phyloP scores from a whole-genome alignment of 2,113 vertebrate species.

The Acinonyx jubatus region DNA sequence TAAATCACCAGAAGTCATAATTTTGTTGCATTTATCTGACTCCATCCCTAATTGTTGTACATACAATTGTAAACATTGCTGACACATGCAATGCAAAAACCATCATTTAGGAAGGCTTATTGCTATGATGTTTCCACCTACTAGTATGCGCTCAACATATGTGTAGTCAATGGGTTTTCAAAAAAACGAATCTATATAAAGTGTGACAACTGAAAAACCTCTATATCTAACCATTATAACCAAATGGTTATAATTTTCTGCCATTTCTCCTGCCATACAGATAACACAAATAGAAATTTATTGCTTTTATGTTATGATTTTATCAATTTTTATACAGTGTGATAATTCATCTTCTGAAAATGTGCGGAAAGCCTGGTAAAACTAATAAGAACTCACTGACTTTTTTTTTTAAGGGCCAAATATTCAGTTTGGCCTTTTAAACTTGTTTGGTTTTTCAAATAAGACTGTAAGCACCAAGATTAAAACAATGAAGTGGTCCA shows the following conservation, averaged over 20 bases:
- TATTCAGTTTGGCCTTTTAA: background rate
- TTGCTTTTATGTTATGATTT: background rate
- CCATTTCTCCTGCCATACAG: background rate
- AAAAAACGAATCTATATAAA: background rate
- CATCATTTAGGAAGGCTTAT: background rate
- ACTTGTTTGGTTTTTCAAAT: background rate
- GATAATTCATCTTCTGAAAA: background rate
- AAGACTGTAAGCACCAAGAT: background rate
- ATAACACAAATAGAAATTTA: background rate
- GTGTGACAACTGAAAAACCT: background rate
- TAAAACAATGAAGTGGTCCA: background rate
- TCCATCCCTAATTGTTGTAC: background rate
- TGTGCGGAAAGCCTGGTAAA: background rate
- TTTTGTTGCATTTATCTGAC: constrained; percentile 17
- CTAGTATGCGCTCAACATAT: background rate
- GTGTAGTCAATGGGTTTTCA: background rate
- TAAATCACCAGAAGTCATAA: background rate
- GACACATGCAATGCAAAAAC: background rate
- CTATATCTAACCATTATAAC: background rate
- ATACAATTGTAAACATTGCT: background rate
- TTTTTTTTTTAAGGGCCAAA: background rate
- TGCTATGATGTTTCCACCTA: background rate
- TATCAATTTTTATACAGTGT: background rate
- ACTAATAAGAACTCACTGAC: background rate
- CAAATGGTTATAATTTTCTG: too few relatives aligned